A percentile compares a stretch with the other conserved stretches of the same genome.
Evolutionary conservation across 2,888 invertebrate genomes (phyloP).

Genomic region (Omphaloscelis lunosa): DNA sequence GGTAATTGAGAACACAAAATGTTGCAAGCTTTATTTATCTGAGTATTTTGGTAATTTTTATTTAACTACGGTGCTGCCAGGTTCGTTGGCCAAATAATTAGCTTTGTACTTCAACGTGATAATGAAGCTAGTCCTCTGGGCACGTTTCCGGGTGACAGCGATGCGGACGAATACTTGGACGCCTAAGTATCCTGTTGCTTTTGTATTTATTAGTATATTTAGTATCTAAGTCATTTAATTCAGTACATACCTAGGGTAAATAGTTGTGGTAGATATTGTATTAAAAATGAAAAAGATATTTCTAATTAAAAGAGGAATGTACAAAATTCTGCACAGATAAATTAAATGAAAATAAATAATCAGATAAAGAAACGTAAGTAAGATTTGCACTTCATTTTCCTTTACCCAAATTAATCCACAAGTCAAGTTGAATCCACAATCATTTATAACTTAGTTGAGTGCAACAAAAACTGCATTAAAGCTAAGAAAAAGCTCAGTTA

Average conservation of each 20-base stretch:
- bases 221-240: too few relatives aligned
- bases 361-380: background rate
- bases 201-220: background rate
- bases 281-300: background rate
- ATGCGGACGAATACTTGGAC: background rate
- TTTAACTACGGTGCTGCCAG: too few relatives aligned
- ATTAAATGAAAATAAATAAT: background rate
- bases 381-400: background rate
- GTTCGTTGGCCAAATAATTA: background rate
- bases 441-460: slow-evolving; percentile 51
- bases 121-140: background rate
- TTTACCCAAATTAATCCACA: slow-evolving; percentile 6
- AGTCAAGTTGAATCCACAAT: slow-evolving; percentile 5
- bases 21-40: background rate
- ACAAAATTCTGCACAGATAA: background rate
- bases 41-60: background rate
- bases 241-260: too few relatives aligned
- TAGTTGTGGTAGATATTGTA: too few relatives aligned
- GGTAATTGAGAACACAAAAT: background rate
- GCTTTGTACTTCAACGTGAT: background rate
- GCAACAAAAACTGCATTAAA: slow-evolving; percentile 56
- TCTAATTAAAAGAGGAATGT: background rate
- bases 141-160: background rate
- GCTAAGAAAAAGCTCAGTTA: slow-evolving; percentile 54
- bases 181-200: background rate